A percentile compares a stretch with the other conserved stretches of the same genome.
phyloP scores from a whole-genome alignment of 2,888 invertebrate species.

The Sipha maydis region DNA sequence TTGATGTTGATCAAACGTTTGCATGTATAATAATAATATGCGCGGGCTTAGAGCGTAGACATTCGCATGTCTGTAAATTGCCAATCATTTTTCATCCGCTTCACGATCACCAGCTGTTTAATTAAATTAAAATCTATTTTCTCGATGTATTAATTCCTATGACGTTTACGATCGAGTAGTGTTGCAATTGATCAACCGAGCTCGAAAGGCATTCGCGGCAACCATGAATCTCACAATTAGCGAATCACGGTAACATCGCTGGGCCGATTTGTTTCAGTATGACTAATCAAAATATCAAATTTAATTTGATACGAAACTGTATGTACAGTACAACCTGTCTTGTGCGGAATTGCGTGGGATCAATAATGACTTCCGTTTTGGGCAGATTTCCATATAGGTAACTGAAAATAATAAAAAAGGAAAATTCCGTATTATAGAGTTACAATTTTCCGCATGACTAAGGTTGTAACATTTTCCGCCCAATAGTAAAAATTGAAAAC shows the following conservation, averaged over 20 bases:
- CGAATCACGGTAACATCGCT: not conserved
- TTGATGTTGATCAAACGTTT: not conserved
- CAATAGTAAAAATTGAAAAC: no score
- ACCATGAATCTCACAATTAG: not conserved
- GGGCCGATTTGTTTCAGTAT: not conserved
- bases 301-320: not conserved
- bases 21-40: not conserved
- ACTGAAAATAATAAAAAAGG: no score
- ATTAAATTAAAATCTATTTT: constrained; percentile 17
- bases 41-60: not conserved
- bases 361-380: no score
- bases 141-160: not conserved
- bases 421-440: no score
- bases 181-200: not conserved
- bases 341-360: not conserved
- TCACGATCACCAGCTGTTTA: not conserved
- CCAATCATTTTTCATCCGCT: not conserved
- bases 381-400: no score
- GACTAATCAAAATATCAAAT: not conserved
- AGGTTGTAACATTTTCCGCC: no score
- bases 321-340: not conserved
- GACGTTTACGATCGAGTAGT: not conserved
- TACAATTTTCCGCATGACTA: no score
- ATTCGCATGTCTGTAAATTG: not conserved
- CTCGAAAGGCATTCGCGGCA: not conserved